These are phyloP conservation scores for Atherinomorus stipes DNA, from an alignment of 2,113 vertebrate genomes.

Conservation along the genomic window DNA sequence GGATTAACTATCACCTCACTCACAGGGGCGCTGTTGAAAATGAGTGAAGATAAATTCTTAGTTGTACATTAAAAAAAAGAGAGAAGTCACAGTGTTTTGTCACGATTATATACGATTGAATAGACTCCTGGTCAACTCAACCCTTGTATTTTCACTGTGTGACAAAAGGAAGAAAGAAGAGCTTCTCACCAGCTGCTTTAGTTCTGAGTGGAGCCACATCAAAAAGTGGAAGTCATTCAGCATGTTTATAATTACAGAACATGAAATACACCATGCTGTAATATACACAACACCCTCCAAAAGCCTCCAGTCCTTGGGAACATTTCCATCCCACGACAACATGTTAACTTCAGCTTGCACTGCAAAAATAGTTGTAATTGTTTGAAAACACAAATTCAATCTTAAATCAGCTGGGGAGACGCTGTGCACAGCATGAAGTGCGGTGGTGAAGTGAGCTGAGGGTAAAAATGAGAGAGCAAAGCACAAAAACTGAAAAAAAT, in stretches of 20 bases:
- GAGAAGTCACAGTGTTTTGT: background rate
- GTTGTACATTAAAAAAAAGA: background rate
- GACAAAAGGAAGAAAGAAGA: conserved; percentile 9
- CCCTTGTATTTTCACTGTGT: background rate
- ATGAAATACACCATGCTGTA: background rate
- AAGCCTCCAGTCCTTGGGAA: too few relatives aligned
- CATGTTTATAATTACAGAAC: too few relatives aligned
- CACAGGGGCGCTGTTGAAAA: background rate
- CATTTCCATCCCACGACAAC: background rate
- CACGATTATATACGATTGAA: too few relatives aligned
- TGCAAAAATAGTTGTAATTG: background rate
- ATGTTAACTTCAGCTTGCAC: background rate
- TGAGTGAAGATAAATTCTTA: background rate
- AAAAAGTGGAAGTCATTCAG: background rate
- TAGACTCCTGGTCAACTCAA: background rate
- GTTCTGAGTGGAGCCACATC: background rate
- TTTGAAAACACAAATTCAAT: background rate
- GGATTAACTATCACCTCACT: background rate
- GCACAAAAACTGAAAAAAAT: background rate
- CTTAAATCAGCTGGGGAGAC: background rate
- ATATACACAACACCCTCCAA: background rate
- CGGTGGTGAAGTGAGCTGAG: background rate
- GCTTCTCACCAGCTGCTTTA: background rate
- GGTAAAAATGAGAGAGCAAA: background rate
- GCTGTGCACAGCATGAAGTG: background rate